Base-by-base conservation (phyloP, 2,888 invertebrate genomes). In the Lithophane socia region DNA sequence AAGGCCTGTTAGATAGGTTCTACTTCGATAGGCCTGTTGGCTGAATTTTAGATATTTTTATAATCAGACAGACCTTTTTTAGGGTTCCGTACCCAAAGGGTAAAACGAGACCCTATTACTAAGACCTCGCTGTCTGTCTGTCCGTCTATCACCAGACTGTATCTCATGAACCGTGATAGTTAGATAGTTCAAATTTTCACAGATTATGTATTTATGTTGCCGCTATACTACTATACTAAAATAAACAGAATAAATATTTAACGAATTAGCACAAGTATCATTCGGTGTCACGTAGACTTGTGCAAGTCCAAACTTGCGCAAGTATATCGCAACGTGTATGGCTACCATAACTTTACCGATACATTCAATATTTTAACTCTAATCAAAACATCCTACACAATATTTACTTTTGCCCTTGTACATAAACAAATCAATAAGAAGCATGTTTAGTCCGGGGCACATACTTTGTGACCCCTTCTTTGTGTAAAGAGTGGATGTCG, bases 401-500 rank as follows among this genome's bases (percentile, higher is more conserved):
- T 63, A 78, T 83, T 65, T 61, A 60, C 44, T 56, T 37, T 5
- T 56, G 18, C 16, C 47, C 16, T 60, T 37, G 56, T 56, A 72
- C 37, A 77, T 63, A 67, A 52, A 86, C 77, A 73, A 75, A 86
- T 85, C 80, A 75, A 77, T 85, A 75, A 44, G 16, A 44, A 29
- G 24, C 49, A 44, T 77, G 61, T 82, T 87, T 73, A 67, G 79
- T 70, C 21, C 60, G 29, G 61, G 67, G 87, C 82, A 87, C 83
- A 58, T 91, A 91, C 89, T 87, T 88, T 84, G 84, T 86, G 88
- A 86, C 86, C 83, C 80, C 82, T 84, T 87, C 88, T 88, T 90
- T 92, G 90, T 91, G 89, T 90, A 91, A 91, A 92, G 92, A 93
- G 92, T 92, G 89, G 89, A 91, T 90, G 87, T 90, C 90, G 93